phyloP scores from a whole-genome alignment of 2,888 invertebrate species.

The Ochlodes sylvanus region DNA sequence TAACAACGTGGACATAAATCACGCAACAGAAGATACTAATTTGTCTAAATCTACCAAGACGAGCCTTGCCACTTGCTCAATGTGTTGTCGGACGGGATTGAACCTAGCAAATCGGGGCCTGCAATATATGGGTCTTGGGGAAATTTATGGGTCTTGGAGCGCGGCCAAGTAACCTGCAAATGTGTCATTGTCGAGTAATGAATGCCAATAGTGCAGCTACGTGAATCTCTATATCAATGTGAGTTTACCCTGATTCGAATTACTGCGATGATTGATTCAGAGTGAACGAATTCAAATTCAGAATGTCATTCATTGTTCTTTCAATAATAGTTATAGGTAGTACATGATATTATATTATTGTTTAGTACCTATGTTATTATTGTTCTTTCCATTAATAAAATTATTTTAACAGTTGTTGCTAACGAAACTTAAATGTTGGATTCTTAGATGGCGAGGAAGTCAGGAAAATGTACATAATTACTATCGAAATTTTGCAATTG shows the following conservation, averaged over 20 bases:
- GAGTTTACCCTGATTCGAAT: slow-evolving; percentile 12
- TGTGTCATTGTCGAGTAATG: slow-evolving; percentile 40
- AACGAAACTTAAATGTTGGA: no score
- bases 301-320: no score
- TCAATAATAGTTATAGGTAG: no score
- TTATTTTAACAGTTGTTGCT: no score
- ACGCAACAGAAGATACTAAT: not conserved
- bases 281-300: not conserved
- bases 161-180: slow-evolving; percentile 34
- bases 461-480: no score
- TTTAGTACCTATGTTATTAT: no score
- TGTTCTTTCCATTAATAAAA: no score
- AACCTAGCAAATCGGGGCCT: slow-evolving; percentile 30
- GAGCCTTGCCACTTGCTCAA: slow-evolving; percentile 33
- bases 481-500: no score
- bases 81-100: slow-evolving; percentile 35
- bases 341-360: no score
- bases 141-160: slow-evolving; percentile 36
- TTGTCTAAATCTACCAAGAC: slow-evolving; percentile 27
- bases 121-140: slow-evolving; percentile 34
- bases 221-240: slow-evolving; percentile 2
- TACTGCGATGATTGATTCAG: slow-evolving; percentile 14
- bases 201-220: slow-evolving; percentile 37
- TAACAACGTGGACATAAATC: not conserved
- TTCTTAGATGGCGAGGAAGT: no score